A percentile compares a stretch with the other conserved stretches of the same genome.
Conservation (phyloP, 2,888 invertebrate species). For the Callinectes sapidus region DNA sequence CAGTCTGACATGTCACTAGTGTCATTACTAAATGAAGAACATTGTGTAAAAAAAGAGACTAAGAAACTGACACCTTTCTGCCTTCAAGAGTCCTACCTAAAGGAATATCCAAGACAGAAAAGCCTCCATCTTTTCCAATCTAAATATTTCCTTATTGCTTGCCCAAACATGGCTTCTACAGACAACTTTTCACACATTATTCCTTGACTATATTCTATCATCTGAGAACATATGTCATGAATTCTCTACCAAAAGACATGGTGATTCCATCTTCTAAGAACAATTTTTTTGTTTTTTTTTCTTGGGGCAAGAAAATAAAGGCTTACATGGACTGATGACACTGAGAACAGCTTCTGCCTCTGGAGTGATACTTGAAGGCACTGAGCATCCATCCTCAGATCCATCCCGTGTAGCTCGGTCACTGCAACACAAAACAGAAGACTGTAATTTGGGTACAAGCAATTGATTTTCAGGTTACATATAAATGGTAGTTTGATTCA, state of each 20-base stretch:
- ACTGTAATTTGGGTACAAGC: not conserved
- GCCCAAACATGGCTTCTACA: too few relatives aligned
- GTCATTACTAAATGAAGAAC: too few relatives aligned
- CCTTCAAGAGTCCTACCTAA: too few relatives aligned
- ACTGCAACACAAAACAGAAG: conserved; percentile 43
- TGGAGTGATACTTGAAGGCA: conserved; percentile 47
- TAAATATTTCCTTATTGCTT: too few relatives aligned
- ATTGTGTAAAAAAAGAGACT: not conserved
- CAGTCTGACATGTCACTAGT: too few relatives aligned
- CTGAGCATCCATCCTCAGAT: conserved; percentile 42
- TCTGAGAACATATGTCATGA: not conserved
- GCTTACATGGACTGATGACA: conserved; percentile 56
- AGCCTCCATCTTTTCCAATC: too few relatives aligned
- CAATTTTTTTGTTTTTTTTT: not conserved
- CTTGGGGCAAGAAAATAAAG: not conserved
- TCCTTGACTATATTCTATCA: too few relatives aligned
- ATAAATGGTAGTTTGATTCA: not conserved
- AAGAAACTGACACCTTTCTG: not conserved
- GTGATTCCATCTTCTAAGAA: not conserved
- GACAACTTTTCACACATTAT: too few relatives aligned
- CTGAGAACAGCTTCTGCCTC: conserved; percentile 60
- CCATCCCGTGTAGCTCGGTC: conserved; percentile 44
- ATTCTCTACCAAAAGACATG: not conserved
- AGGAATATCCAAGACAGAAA: too few relatives aligned
- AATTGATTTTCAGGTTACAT: not conserved